Evolutionary conservation across 1,140 invertebrate genomes (phyloP), one percentile per base, ranked within the genome.

Genomic region (Drosophila kurseongensis): DNA sequence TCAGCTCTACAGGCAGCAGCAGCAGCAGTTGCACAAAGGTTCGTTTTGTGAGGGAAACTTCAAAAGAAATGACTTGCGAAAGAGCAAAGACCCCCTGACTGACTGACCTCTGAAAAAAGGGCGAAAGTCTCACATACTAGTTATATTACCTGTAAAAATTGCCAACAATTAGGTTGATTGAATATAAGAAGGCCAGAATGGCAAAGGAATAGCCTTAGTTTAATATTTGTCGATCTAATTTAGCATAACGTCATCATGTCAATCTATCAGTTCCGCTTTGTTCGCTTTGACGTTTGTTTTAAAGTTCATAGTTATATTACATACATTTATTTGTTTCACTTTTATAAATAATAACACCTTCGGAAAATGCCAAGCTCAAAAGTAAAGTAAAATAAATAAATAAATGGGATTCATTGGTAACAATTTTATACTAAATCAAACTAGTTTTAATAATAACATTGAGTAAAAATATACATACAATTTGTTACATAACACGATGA

Each of bases 1-100:
- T 45, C 90, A 86, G 58, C 80, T 91, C 36, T 91, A 84, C 75
- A 79, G 73, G 50, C 90, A 91, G 41, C 90, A 91, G 18, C 88
- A 32, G 29, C 29, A 32, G 36, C 82, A 84, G 51, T 80, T 90
- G 57, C 83, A 83, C 40, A 91, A 91, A 91, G 91, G 91, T 92
- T 80, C 42, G 91, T 89, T 66, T 23, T 42, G 8, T 36, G 10
- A 9, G 42, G 40, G 57, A n/a, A 35, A 45, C 38, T 61, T 60
- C 18, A 29, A 45, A 44, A 23, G 44, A 62, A 50, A 65, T 41
- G 23, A n/a, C 6, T 10, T 12, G 41, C n/a, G 44, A 41, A 75
- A 73, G 60, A 23, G 23, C 23, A 23, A 23, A 23, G 23, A 32
- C 29, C 16, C 40, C 41, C 9, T 16, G n/a, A 45, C 44, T n/a